Percentiles rank a stretch among this genome's conserved stretches.
Conservation (phyloP, 1,140 invertebrate genomes). For the Tetramorium simillimum region DNA sequence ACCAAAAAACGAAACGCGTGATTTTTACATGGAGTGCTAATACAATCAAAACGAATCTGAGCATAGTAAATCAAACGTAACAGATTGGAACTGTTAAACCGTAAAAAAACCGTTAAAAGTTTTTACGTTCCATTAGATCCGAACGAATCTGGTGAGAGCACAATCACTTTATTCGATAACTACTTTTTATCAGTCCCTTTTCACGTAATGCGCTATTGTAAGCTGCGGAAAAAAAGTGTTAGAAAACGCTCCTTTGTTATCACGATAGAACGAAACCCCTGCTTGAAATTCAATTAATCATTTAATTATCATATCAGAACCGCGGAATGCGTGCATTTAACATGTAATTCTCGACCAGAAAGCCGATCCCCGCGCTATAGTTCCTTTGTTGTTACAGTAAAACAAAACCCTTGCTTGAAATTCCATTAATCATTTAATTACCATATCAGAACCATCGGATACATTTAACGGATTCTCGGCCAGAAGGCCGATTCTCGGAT, state of each 20-base stretch:
- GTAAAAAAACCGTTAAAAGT: not conserved
- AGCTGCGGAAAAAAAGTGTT: not conserved
- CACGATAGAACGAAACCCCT: not conserved
- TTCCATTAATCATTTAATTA: constrained; percentile 36
- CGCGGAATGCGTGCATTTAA: not conserved
- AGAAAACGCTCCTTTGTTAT: not conserved
- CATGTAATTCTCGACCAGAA: not conserved
- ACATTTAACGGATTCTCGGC: not conserved
- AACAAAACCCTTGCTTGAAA: not conserved
- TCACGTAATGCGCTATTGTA: not conserved
- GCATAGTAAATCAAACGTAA: not conserved
- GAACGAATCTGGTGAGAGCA: not conserved
- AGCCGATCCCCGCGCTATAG: not conserved
- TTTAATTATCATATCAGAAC: constrained; percentile 19
- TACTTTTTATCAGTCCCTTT: not conserved
- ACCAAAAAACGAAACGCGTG: not conserved
- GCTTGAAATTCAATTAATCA: not conserved
- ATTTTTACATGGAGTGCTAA: not conserved
- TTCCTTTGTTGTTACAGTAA: not conserved
- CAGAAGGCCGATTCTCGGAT: not conserved
- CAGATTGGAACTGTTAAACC: not conserved
- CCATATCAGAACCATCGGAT: not conserved
- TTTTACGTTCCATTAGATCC: not conserved
- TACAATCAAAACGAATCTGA: not conserved
- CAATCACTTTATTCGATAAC: not conserved